Evolutionary conservation across 2,113 vertebrate species (phyloP), one percentile per base, ranked within the genome.

Genomic region (Cynoglossus semilaevis): DNA sequence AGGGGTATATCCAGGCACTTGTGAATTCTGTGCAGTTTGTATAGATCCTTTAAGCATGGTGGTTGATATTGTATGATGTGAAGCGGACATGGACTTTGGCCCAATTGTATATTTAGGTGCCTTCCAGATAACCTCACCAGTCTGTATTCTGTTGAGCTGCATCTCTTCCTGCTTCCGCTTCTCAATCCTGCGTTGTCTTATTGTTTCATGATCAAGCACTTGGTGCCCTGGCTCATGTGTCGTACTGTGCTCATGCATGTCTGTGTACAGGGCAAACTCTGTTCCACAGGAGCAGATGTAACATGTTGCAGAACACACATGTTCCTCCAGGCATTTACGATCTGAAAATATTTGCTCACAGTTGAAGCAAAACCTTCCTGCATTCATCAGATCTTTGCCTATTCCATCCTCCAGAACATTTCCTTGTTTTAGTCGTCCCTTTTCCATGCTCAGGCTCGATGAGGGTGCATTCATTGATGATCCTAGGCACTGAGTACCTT

Each of bases 211-310:
- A 63, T 84, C 59, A 2, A 87, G 76, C 36, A 74, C 71, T 41
- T 83, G 74, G 19, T 87, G 77, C 11, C 85, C 85, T 0, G 85
- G 82, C 63, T 84, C 76, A 2, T 90, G 88, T 0, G 72, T 83
- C 0, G 44, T 53, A 61, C 74, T 86, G 63, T 90, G 88, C 14
- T 54, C 52, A 41, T 71, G 41, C 87, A 90, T 87, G 53, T 80
- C 69, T 4, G 7, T 37, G 51, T 90, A 90, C 1, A 58, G 18
- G 0, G 72, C 51, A 50, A 88, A 90, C 63, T 87, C 87, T 0
- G 81, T 84, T 18, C 88, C 88, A 51, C 88, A 90, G 17, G 86
- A 84, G 79, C 88, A 90, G 60, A 90, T 89, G 79, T 63, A 74
- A 48, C 60, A 80, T 0, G 72, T 56, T 5, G 67, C 71, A 3